phyloP scores from a whole-genome alignment of 2,113 vertebrate species.

The Vidua chalybeata region DNA sequence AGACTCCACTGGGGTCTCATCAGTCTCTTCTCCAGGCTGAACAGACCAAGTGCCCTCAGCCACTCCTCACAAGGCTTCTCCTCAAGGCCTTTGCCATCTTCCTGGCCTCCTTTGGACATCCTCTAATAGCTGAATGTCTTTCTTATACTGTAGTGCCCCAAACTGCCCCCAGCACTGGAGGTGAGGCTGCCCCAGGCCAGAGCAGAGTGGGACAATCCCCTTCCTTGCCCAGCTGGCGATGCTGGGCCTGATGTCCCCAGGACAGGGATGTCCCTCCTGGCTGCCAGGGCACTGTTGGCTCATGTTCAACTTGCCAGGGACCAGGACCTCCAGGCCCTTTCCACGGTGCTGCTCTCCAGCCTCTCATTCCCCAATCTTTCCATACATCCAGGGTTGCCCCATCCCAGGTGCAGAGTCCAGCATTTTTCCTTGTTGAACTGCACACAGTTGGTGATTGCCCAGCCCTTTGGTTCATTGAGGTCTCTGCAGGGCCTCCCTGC shows the following conservation, averaged over 20 bases:
- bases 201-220: not conserved
- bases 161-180: accelerated
- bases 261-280: not conserved
- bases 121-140: not conserved
- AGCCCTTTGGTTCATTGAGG: not conserved
- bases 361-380: not conserved
- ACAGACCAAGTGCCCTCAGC: not conserved
- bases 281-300: not conserved
- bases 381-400: not conserved
- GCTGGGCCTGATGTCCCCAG: not conserved
- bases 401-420: too few relatives aligned
- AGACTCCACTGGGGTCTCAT: not conserved
- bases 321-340: not conserved
- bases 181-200: accelerated
- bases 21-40: not conserved
- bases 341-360: not conserved
- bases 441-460: not conserved
- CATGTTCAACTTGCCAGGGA: accelerated
- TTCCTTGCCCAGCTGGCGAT: accelerated
- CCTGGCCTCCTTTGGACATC: not conserved
- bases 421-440: not conserved
- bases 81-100: not conserved
- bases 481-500: not conserved
- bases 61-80: not conserved
- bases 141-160: not conserved